These are phyloP conservation scores for Mirza zaza DNA, from an alignment of 2,113 vertebrate species.

Conservation along the genomic window DNA sequence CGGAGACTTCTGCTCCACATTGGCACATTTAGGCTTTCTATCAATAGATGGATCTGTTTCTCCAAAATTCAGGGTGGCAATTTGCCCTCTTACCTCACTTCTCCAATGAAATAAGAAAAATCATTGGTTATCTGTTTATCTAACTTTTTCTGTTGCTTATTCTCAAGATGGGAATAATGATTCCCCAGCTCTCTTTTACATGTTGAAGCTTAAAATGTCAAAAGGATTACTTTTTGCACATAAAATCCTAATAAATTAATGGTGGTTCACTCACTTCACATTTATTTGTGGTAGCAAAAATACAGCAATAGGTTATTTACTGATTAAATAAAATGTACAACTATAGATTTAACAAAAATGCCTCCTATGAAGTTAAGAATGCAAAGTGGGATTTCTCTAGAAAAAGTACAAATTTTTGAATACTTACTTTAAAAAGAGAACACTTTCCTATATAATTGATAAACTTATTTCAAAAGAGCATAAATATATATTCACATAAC, in stretches of 20 bases:
- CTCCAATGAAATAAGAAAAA: neutral
- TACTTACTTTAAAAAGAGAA: neutral
- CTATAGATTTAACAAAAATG: neutral
- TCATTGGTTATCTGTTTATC: neutral
- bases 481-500: neutral
- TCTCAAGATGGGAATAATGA: neutral
- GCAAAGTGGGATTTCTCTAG: neutral
- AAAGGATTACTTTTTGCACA: neutral
- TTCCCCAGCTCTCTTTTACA: neutral
- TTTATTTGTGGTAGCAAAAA: neutral
- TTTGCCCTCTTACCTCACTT: neutral
- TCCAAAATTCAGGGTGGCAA: neutral
- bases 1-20: neutral
- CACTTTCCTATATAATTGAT: neutral
- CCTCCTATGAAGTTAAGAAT: neutral
- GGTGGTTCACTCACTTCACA: neutral
- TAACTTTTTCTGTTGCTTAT: neutral
- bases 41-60: neutral
- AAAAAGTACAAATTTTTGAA: neutral
- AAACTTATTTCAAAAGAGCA: neutral
- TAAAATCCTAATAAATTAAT: neutral
- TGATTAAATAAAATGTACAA: neutral
- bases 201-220: neutral
- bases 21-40: neutral
- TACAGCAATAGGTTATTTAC: neutral